These are phyloP conservation scores for Spea hammondii DNA, from an alignment of 2,797 vertebrate genomes.

Conservation along the genomic window DNA sequence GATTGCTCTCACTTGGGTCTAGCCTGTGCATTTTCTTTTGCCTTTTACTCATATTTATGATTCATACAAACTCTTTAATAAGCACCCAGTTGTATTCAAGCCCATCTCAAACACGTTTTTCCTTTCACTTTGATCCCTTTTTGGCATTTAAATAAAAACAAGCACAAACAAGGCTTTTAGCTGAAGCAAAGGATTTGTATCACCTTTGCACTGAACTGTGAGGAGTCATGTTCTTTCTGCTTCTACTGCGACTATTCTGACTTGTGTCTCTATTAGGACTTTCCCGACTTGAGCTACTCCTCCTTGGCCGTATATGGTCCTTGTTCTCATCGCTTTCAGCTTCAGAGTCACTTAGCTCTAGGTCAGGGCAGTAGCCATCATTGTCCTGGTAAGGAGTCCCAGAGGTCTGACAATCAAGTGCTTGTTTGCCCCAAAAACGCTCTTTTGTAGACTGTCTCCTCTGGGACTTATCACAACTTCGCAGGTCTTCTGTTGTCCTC, in stretches of 20 bases:
- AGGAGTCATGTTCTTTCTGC: slow-evolving; percentile 77
- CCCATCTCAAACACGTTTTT: not conserved
- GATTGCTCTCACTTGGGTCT: not conserved
- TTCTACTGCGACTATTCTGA: slow-evolving; percentile 69
- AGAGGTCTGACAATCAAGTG: slow-evolving; percentile 68
- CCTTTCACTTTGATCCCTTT: slow-evolving; percentile 42
- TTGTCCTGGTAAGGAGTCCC: slow-evolving; percentile 82
- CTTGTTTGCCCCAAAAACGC: slow-evolving; percentile 78
- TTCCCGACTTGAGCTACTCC: slow-evolving; percentile 68
- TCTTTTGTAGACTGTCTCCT: slow-evolving; percentile 77
- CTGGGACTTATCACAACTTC: slow-evolving; percentile 78
- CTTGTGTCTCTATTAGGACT: slow-evolving; percentile 69
- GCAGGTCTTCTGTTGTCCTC: slow-evolving; percentile 84
- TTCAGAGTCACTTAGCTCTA: slow-evolving; percentile 96
- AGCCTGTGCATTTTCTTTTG: not conserved
- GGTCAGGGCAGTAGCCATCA: slow-evolving; percentile 93
- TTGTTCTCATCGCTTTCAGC: slow-evolving; percentile 83
- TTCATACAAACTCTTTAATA: slow-evolving; percentile 45
- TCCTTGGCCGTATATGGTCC: slow-evolving; percentile 68
- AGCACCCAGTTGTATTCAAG: slow-evolving; percentile 5
- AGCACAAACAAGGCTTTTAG: slow-evolving; percentile 52
- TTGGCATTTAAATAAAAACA: slow-evolving; percentile 57
- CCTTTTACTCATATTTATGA: accelerated
- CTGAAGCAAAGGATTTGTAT: slow-evolving; percentile 67
- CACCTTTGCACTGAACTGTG: slow-evolving; percentile 88